A percentile compares a stretch with the other conserved stretches of the same genome.
These are phyloP conservation scores for Diadema setosum DNA, from an alignment of 35 echinoderm and acorn worm species.

Conservation along the genomic window DNA sequence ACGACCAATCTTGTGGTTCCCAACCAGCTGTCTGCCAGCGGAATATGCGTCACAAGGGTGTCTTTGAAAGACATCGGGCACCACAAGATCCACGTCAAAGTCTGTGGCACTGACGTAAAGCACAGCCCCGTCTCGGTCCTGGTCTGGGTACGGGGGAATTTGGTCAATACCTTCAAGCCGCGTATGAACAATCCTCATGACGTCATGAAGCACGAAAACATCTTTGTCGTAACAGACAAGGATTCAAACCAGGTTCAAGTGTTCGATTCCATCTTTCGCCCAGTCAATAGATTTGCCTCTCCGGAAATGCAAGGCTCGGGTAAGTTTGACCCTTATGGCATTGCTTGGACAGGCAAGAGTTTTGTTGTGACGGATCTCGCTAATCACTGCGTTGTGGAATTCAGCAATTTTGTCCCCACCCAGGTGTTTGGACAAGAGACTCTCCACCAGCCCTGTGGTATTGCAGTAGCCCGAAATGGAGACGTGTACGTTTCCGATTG, in stretches of 20 bases:
- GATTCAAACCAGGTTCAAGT: background rate
- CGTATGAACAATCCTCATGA: background rate
- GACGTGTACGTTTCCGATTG: conserved; percentile 49
- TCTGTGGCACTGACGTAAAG: background rate
- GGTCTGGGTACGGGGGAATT: background rate
- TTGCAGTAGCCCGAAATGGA: conserved; percentile 25
- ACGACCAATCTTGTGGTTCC: background rate
- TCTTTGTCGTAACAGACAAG: background rate
- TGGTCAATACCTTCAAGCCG: background rate
- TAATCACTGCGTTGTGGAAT: conserved; percentile 42
- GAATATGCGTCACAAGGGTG: background rate
- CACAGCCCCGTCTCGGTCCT: background rate
- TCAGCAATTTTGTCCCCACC: conserved; percentile 19
- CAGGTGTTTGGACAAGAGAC: background rate
- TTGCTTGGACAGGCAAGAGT: conserved; percentile 37
- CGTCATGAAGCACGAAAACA: background rate
- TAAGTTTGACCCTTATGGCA: conserved; percentile 43
- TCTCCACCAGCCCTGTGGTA: conserved; percentile 36
- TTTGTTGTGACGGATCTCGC: conserved; percentile 46
- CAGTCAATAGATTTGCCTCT: background rate
- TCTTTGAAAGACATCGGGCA: background rate
- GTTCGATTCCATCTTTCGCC: background rate
- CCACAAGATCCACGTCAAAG: background rate
- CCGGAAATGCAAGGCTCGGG: background rate
- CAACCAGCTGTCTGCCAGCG: background rate